A percentile compares a stretch with the other conserved stretches of the same genome.
Conservation (phyloP, 2,113 vertebrate species). For the Oryzias melastigma region DNA sequence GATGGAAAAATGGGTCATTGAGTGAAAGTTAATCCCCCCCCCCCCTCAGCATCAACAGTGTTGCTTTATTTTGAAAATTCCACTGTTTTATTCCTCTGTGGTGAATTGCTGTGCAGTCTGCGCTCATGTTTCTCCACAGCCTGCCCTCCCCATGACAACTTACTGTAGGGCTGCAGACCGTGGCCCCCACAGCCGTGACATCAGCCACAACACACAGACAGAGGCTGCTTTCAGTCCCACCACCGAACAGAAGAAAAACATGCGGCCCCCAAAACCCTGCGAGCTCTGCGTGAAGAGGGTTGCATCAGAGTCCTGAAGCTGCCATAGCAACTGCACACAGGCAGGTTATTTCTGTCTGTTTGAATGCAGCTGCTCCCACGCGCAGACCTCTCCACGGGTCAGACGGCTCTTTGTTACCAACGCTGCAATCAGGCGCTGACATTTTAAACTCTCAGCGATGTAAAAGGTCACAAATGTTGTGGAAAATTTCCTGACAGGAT, state of each 20-base stretch:
- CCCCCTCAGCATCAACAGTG: slow-evolving; percentile 61
- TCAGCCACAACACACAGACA: slow-evolving; percentile 42
- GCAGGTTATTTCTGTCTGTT: slow-evolving; percentile 58
- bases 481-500: slow-evolving; percentile 53
- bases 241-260: neutral
- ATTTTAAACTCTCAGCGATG: slow-evolving; percentile 39
- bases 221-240: neutral
- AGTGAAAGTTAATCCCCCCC: slow-evolving; percentile 71
- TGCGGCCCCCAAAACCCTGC: too few relatives aligned
- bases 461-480: slow-evolving; percentile 42
- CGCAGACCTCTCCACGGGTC: slow-evolving; percentile 38
- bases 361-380: slow-evolving; percentile 66
- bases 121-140: slow-evolving; percentile 47
- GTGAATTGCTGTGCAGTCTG: slow-evolving; percentile 38
- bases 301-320: slow-evolving; percentile 48
- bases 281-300: neutral
- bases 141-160: slow-evolving; percentile 58
- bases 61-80: slow-evolving; percentile 77
- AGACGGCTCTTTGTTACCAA: slow-evolving; percentile 29
- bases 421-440: slow-evolving; percentile 37
- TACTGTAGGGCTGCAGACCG: slow-evolving; percentile 47
- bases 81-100: slow-evolving; percentile 54
- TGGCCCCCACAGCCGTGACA: slow-evolving; percentile 40
- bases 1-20: slow-evolving; percentile 79
- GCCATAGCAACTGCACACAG: slow-evolving; percentile 61